Evolutionary conservation across 2,797 vertebrate species (phyloP).

Genomic region (Crenuchus spilurus): DNA sequence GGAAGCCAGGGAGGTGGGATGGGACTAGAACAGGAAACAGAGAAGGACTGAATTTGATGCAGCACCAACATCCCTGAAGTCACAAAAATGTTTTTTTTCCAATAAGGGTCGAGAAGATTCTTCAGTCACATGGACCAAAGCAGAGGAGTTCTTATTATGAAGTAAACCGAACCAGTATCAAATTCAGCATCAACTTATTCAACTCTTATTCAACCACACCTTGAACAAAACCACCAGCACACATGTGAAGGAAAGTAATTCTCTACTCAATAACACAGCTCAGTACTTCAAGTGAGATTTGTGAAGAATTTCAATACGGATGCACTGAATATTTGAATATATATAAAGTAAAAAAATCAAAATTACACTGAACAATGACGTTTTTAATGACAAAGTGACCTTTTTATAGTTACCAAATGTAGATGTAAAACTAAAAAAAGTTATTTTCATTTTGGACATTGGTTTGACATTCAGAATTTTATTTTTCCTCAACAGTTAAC

Average conservation of each 20-base stretch:
- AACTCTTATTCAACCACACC: constrained; percentile 5
- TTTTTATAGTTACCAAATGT: too few relatives aligned
- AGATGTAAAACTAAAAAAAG: too few relatives aligned
- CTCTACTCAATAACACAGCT: background rate
- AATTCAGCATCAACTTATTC: constrained; percentile 5
- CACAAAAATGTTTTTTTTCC: constrained; percentile 54
- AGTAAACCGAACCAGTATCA: constrained; percentile 12
- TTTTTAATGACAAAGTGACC: too few relatives aligned
- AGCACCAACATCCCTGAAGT: constrained; percentile 62
- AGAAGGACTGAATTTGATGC: constrained; percentile 33
- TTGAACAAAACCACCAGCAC: background rate
- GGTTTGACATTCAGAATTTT: too few relatives aligned
- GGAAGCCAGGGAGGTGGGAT: constrained; percentile 65
- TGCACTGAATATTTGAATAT: too few relatives aligned
- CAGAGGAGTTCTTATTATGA: constrained; percentile 16
- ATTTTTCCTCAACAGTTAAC: too few relatives aligned
- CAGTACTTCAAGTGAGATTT: too few relatives aligned
- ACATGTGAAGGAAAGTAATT: background rate
- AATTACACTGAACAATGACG: too few relatives aligned
- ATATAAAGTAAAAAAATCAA: too few relatives aligned
- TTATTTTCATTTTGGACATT: too few relatives aligned
- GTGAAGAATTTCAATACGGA: too few relatives aligned
- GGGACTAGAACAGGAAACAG: constrained; percentile 23
- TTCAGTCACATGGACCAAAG: background rate
- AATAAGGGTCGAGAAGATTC: constrained; percentile 20